Conservation (phyloP, 2,113 vertebrate species). For the Aleadryas rufinucha region DNA sequence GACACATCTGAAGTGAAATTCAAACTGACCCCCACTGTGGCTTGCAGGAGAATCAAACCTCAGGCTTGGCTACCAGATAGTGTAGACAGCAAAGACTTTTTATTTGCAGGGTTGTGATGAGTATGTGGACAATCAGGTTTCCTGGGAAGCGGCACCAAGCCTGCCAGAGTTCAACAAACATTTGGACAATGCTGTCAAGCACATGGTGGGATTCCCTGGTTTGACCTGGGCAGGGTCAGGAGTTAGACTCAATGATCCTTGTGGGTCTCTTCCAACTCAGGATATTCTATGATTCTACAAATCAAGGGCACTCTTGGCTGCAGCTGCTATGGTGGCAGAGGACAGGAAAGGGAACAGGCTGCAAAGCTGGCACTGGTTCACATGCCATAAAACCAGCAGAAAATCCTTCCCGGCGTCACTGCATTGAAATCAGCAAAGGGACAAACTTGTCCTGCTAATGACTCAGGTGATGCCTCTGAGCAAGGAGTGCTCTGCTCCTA, state of each 20-base stretch:
- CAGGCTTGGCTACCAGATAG: rapidly evolving
- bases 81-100: neutral
- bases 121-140: rapidly evolving
- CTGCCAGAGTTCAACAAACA: neutral
- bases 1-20: neutral
- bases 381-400: neutral
- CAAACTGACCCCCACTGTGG: neutral
- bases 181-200: neutral
- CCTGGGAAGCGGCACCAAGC: neutral
- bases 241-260: neutral
- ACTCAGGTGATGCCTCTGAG: neutral
- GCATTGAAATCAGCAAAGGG: neutral
- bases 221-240: neutral
- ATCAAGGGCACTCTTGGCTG: neutral
- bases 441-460: neutral
- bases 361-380: neutral
- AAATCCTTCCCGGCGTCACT: neutral
- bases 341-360: neutral
- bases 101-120: neutral
- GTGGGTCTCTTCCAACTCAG: neutral
- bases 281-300: neutral
- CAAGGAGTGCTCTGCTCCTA: neutral
- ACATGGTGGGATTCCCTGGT: neutral
- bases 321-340: neutral
- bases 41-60: neutral